Percentiles rank a stretch among this genome's conserved stretches.
Evolutionary conservation across 2,888 invertebrate species (phyloP).

Genomic region (Drosophila borealis): DNA sequence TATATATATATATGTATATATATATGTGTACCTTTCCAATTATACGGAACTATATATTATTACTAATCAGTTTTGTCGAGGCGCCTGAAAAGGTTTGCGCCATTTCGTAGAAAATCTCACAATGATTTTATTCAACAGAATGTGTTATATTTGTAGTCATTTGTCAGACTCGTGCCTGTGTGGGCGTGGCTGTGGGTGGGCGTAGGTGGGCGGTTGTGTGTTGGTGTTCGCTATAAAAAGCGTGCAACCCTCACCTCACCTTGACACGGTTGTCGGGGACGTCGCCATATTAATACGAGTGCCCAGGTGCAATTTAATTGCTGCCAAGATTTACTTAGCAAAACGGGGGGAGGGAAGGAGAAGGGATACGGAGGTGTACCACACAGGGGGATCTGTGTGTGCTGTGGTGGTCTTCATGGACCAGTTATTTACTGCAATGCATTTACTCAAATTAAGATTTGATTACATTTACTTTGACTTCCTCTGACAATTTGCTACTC

Average conservation of each 20-base stretch:
- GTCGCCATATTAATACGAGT: slow-evolving; percentile 60
- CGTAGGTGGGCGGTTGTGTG: slow-evolving; percentile 4
- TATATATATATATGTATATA: not conserved
- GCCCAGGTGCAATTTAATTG: slow-evolving; percentile 80
- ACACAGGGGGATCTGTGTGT: not conserved
- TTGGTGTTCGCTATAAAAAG: slow-evolving; percentile 63
- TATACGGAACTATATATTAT: not conserved
- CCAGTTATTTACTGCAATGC: slow-evolving; percentile 12
- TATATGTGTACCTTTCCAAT: not conserved
- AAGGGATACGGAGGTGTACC: not conserved
- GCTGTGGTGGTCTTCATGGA: not conserved
- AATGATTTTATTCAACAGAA: slow-evolving; percentile 12
- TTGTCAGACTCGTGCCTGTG: not conserved
- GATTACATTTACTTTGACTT: slow-evolving; percentile 32
- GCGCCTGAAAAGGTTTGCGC: slow-evolving; percentile 15
- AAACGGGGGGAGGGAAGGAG: slow-evolving; percentile 2
- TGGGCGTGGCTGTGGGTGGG: slow-evolving; percentile 1
- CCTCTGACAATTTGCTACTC: slow-evolving; percentile 6
- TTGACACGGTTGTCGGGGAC: slow-evolving; percentile 66
- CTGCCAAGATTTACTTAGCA: slow-evolving; percentile 73
- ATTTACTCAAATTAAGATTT: slow-evolving; percentile 52
- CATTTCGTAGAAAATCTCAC: not conserved
- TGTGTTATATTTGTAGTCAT: not conserved
- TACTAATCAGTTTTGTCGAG: slow-evolving; percentile 37
- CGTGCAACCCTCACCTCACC: slow-evolving; percentile 77